A percentile compares a stretch with the other conserved stretches of the same genome.
These are phyloP conservation scores for Falco punctatus DNA, from an alignment of 2,113 vertebrate genomes.

Conservation along the genomic window DNA sequence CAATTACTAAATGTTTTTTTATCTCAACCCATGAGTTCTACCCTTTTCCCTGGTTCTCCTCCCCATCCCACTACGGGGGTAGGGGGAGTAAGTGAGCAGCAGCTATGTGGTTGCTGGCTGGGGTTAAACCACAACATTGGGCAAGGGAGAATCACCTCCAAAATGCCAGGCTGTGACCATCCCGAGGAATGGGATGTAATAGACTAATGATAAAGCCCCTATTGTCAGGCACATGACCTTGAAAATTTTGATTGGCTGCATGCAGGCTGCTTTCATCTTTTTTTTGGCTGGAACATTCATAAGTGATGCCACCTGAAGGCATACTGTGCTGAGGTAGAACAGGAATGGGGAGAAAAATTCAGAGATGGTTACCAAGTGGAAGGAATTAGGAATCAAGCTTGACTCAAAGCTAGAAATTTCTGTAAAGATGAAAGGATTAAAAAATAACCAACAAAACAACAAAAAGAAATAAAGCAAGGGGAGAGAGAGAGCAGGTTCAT, in stretches of 20 bases:
- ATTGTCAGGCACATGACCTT: neutral
- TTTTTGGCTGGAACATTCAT: neutral
- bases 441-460: neutral
- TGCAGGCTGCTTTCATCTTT: neutral
- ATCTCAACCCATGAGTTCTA: too few species aligned
- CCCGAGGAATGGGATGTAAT: neutral
- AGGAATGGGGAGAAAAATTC: neutral
- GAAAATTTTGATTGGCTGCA: neutral
- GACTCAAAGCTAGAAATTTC: neutral
- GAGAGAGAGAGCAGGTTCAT: neutral
- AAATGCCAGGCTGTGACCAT: neutral
- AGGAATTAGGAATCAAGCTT: neutral
- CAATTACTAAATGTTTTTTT: too few species aligned
- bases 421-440: neutral
- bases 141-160: neutral
- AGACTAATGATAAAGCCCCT: neutral
- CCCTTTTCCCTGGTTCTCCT: too few species aligned
- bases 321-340: neutral
- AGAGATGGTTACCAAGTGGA: neutral
- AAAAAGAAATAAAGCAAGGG: neutral
- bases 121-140: too few species aligned
- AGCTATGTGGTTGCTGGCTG: too few species aligned
- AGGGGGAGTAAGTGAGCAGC: too few species aligned
- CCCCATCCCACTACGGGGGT: too few species aligned
- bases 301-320: neutral